Evolutionary conservation across 2,797 vertebrate species (phyloP).

Genomic region (Discoglossus pictus): DNA sequence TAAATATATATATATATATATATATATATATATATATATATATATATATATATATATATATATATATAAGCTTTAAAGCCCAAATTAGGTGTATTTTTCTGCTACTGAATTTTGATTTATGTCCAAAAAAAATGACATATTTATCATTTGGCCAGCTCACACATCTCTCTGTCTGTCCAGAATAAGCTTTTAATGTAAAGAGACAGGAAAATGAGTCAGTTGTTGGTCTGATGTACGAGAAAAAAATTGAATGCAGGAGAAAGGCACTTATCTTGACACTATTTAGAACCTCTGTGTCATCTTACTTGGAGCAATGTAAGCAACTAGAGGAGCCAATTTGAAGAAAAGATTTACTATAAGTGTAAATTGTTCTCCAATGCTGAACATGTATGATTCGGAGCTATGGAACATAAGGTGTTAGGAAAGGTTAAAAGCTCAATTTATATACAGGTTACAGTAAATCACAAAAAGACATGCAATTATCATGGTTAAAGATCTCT

Average conservation of each 20-base stretch:
- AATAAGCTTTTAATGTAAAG: conserved; percentile 22
- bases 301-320: conserved; percentile 29
- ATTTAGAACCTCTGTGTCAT: conserved; percentile 33
- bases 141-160: too few relatives aligned
- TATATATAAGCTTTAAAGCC: too few relatives aligned
- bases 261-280: conserved; percentile 42
- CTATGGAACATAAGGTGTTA: conserved; percentile 2
- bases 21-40: too few relatives aligned
- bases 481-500: conserved; percentile 18
- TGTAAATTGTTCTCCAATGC: conserved; percentile 9
- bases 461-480: conserved; percentile 4
- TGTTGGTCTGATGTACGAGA: conserved; percentile 28
- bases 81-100: too few relatives aligned
- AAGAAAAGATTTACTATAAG: conserved; percentile 28
- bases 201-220: conserved; percentile 25
- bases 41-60: too few relatives aligned
- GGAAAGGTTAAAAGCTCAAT: conserved; percentile 23
- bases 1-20: too few relatives aligned
- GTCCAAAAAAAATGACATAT: too few relatives aligned
- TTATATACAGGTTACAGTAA: conserved; percentile 10
- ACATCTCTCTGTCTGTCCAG: conserved; percentile 8
- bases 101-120: too few relatives aligned
- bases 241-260: conserved; percentile 33
- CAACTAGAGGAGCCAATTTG: conserved; percentile 41
- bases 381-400: conserved; percentile 22